Percentiles rank a stretch among this genome's conserved stretches.
These are phyloP conservation scores for Endotricha flammealis DNA, from an alignment of 2,888 invertebrate genomes.

Conservation along the genomic window DNA sequence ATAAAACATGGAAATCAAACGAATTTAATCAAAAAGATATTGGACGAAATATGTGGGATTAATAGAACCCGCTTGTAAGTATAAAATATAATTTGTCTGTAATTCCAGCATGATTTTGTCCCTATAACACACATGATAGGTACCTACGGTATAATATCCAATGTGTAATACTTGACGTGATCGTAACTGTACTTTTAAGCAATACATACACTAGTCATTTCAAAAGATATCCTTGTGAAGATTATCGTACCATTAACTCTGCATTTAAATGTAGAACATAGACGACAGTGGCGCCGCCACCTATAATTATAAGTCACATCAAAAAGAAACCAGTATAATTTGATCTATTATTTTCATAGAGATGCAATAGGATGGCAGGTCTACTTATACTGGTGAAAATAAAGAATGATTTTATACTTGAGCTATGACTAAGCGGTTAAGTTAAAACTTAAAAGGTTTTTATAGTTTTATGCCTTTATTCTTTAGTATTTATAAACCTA, in stretches of 20 bases:
- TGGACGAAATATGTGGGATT: no score
- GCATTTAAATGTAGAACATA: constrained; percentile 41
- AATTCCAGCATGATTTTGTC: no score
- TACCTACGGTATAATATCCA: no score
- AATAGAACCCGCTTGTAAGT: no score
- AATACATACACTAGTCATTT: no score
- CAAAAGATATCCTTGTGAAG: no score
- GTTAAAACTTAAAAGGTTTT: constrained; percentile 41
- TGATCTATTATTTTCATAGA: constrained; percentile 19
- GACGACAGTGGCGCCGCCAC: constrained; percentile 32
- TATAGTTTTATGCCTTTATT: constrained; percentile 39
- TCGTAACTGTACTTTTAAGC: no score
- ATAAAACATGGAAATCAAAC: no score
- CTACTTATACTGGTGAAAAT: constrained; percentile 23
- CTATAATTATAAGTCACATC: constrained; percentile 34
- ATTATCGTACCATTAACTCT: not conserved
- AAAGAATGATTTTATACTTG: constrained; percentile 38
- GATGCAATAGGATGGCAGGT: constrained; percentile 13
- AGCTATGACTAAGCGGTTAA: constrained; percentile 27
- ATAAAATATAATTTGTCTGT: no score
- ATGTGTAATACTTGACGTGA: no score
- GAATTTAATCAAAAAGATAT: no score
- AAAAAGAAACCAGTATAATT: constrained; percentile 21
- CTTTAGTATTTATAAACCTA: constrained; percentile 26
- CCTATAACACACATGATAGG: no score